Conservation (phyloP, 2,797 vertebrate genomes). For the Mus spretus region DNA sequence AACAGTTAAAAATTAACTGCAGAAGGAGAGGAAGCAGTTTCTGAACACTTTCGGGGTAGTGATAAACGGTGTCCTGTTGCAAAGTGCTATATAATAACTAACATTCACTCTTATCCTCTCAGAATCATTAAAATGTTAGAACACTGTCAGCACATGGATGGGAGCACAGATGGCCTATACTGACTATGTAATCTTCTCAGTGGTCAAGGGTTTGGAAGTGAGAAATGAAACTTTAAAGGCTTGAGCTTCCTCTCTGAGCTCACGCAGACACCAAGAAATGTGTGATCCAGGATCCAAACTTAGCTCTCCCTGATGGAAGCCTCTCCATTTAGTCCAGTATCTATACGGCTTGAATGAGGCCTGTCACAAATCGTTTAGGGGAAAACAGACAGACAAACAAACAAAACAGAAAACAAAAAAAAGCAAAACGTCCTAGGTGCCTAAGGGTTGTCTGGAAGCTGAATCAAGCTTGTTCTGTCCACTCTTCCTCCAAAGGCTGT, state of each 20-base stretch:
- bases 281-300: conserved; percentile 60
- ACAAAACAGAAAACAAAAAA: background rate
- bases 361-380: background rate
- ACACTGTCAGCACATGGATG: conserved; percentile 20
- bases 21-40: conserved; percentile 12
- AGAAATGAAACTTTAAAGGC: conserved; percentile 61
- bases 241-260: conserved; percentile 70
- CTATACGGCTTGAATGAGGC: background rate
- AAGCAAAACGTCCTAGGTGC: background rate
- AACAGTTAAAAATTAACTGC: background rate
- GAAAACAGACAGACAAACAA: background rate
- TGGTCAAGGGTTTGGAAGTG: conserved; percentile 59
- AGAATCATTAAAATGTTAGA: conserved; percentile 58
- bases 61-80: conserved; percentile 38
- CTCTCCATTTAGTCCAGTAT: background rate
- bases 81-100: conserved; percentile 41
- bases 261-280: conserved; percentile 45
- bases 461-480: background rate
- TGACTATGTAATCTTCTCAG: conserved; percentile 54
- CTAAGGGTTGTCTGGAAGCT: background rate
- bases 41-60: conserved; percentile 1
- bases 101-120: conserved; percentile 32
- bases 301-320: conserved; percentile 49
- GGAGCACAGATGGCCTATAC: background rate
- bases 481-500: background rate